Conservation (phyloP, 2,888 invertebrate genomes). For the Glaucopsyche alexis region DNA sequence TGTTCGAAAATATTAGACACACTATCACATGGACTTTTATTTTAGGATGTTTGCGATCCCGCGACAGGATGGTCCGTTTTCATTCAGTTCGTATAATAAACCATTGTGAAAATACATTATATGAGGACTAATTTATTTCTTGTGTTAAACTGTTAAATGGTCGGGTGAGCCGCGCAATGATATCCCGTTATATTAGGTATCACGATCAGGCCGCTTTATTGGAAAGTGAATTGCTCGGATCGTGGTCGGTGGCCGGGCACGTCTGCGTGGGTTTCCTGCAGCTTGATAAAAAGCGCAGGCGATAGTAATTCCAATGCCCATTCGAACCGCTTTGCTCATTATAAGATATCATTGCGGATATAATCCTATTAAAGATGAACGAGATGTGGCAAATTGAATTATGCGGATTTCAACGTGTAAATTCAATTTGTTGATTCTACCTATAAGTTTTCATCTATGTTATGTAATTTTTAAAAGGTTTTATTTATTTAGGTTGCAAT, state of each 20-base stretch:
- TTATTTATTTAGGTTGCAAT: too few relatives aligned
- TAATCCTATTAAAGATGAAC: slow-evolving; percentile 21
- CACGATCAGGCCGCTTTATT: slow-evolving; percentile 71
- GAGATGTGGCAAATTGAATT: background rate
- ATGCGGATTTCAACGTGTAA: background rate
- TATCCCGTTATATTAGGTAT: slow-evolving; percentile 74
- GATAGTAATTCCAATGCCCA: slow-evolving; percentile 39
- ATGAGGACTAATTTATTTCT: slow-evolving; percentile 36
- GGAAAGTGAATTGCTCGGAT: slow-evolving; percentile 70
- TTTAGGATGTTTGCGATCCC: too few relatives aligned
- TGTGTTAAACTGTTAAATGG: slow-evolving; percentile 60
- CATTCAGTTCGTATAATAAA: background rate
- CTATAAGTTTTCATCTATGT: background rate
- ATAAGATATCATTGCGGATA: slow-evolving; percentile 32
- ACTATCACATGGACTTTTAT: too few relatives aligned
- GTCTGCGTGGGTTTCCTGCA: slow-evolving; percentile 46
- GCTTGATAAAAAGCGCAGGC: slow-evolving; percentile 51
- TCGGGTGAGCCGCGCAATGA: slow-evolving; percentile 56
- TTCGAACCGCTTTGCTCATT: slow-evolving; percentile 42
- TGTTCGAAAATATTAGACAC: too few relatives aligned
- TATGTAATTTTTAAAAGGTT: background rate
- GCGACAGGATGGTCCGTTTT: too few relatives aligned
- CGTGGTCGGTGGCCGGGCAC: slow-evolving; percentile 55
- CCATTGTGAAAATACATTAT: background rate
- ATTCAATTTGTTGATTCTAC: background rate